Evolutionary conservation across 2,113 vertebrate genomes (phyloP).

Genomic region (Monopterus albus): DNA sequence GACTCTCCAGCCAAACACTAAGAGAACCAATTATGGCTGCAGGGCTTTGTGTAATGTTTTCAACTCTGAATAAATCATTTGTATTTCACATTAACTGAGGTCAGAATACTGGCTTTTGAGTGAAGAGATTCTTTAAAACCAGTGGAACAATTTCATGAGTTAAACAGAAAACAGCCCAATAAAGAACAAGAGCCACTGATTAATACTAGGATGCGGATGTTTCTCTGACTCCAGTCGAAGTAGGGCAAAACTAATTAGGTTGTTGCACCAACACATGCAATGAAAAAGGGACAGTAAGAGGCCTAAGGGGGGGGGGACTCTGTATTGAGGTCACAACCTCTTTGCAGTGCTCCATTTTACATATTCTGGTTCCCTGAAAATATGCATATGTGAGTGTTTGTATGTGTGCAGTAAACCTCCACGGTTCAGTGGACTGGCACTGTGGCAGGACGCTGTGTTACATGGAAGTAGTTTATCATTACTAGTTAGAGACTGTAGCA

Average conservation of each 20-base stretch:
- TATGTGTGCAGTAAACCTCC: no score
- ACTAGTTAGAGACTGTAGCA: no score
- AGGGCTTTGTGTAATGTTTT: slow-evolving; percentile 25
- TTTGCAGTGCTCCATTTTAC: slow-evolving; percentile 70
- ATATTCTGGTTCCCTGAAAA: slow-evolving; percentile 46
- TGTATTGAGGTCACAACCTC: slow-evolving; percentile 79
- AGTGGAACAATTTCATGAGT: neutral
- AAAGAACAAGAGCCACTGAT: slow-evolving; percentile 24
- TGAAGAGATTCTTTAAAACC: neutral
- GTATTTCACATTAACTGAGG: neutral
- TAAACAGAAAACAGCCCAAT: neutral
- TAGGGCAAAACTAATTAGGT: slow-evolving; percentile 84
- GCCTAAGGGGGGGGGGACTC: slow-evolving; percentile 73
- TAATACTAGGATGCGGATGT: slow-evolving; percentile 51
- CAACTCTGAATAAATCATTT: neutral
- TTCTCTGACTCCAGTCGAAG: slow-evolving; percentile 73
- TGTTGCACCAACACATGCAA: slow-evolving; percentile 69
- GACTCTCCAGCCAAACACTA: slow-evolving; percentile 63
- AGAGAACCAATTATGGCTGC: slow-evolving; percentile 56
- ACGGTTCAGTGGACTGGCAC: neutral
- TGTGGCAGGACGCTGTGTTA: no score
- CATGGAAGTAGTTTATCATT: no score
- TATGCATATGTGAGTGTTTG: slow-evolving; percentile 11
- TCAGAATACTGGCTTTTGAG: neutral
- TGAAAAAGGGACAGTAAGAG: slow-evolving; percentile 74